Conservation (phyloP, 2,888 invertebrate species). For the Acanthosoma haemorrhoidale region DNA sequence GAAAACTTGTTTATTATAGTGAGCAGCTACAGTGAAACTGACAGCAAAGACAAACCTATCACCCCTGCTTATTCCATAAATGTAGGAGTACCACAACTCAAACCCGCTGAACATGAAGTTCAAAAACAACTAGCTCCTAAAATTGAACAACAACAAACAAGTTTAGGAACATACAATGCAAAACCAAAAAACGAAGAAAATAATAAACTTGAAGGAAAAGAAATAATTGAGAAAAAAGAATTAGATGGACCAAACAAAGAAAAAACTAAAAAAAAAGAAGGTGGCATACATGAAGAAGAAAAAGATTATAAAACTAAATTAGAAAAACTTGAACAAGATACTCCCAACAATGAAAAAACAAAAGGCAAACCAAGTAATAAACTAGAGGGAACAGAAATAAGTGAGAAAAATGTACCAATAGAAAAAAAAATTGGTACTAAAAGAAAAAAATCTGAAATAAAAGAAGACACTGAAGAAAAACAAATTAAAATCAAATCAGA, state of each 20-base stretch:
- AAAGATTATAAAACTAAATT: background rate
- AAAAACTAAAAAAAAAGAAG: background rate
- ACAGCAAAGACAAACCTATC: too few relatives aligned
- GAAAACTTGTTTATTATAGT: conserved; percentile 11
- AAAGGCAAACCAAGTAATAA: too few relatives aligned
- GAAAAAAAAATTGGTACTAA: background rate
- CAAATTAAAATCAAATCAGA: too few relatives aligned
- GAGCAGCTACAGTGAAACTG: background rate
- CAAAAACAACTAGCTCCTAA: too few relatives aligned
- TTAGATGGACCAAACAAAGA: background rate
- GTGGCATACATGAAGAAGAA: background rate
- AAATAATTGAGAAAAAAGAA: background rate
- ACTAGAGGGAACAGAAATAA: too few relatives aligned
- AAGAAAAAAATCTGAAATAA: too few relatives aligned
- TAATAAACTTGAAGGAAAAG: background rate
- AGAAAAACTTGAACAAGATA: too few relatives aligned
- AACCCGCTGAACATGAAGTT: background rate
- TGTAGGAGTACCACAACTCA: background rate
- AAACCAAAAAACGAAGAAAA: background rate
- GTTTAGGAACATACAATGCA: background rate
- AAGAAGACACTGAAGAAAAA: too few relatives aligned
- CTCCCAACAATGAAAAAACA: too few relatives aligned
- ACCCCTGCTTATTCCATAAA: too few relatives aligned
- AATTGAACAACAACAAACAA: background rate
- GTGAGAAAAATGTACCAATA: background rate